Conservation (phyloP, 2,113 vertebrate species). For the Martes martes region DNA sequence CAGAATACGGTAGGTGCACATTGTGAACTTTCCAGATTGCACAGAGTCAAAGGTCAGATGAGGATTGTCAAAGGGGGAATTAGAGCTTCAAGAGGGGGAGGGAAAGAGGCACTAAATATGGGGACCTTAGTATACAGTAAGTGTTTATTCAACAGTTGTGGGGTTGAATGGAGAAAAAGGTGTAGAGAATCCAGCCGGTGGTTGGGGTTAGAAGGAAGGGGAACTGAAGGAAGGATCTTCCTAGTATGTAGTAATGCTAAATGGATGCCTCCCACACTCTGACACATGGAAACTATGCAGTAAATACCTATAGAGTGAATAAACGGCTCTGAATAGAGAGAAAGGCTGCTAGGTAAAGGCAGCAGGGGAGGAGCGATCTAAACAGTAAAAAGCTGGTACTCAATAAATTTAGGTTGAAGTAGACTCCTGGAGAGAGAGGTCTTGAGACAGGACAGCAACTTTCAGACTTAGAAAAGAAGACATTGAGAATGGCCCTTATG, state of each 20-base stretch:
- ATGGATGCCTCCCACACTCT: neutral
- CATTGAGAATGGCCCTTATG: neutral
- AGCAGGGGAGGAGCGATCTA: neutral
- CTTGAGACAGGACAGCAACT: constrained; percentile 35
- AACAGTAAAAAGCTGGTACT: constrained; percentile 32
- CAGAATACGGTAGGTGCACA: neutral
- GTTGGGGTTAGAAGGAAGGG: constrained; percentile 26
- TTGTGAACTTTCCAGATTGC: neutral
- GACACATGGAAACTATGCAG: constrained; percentile 17
- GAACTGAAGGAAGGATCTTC: neutral
- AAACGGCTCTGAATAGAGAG: constrained; percentile 13
- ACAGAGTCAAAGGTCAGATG: neutral
- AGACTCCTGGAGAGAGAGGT: neutral
- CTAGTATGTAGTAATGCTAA: constrained; percentile 2
- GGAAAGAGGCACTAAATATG: neutral
- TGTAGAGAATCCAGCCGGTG: neutral
- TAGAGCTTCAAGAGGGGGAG: neutral
- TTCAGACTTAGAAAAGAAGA: neutral
- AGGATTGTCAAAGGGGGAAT: neutral
- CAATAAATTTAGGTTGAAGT: constrained; percentile 39
- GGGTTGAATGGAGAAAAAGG: constrained; percentile 10
- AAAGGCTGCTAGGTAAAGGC: neutral
- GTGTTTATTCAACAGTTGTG: neutral
- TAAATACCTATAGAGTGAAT: constrained; percentile 32
- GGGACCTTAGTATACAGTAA: constrained; percentile 14